Evolutionary conservation across 2,888 invertebrate species (phyloP), one percentile per base, ranked within the genome.

Genomic region (Lacanobia oleracea): DNA sequence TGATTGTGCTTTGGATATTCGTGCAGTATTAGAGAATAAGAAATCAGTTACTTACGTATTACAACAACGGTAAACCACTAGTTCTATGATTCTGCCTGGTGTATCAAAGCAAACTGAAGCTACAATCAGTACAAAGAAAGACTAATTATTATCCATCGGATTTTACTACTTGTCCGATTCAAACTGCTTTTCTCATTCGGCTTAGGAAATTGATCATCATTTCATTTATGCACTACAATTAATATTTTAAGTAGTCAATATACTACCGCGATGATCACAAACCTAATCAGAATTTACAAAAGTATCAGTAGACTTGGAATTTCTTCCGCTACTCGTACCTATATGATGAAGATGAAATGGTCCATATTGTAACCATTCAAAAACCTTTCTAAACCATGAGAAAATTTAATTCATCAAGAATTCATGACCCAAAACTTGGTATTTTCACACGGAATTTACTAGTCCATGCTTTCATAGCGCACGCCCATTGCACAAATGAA

Each of bases 401-500:
- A 56, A 66, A 56, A 45, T 33, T 43, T 8, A 43, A 51, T 33
- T 14, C 12, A 61, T 61, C 33, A 43, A 5, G 33, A 33, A 33
- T 14, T 18, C 48, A 60, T 60, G 63, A 75, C 67, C 66, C 37
- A 33, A 63, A 68, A 72, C 48, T 54, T 18, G 16, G 14, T 59
- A 66, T 66, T 72, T 77, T 84, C 75, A 77, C 77, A 81, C 45
- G 67, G 50, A 61, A 45, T 54, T 37, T 63, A 67, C 14, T 14
- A 69, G 62, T 23, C 51, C 62, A 43, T 72, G 67, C 60, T 75
- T 82, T 78, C 61, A 73, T 75, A 62, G 67, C 16, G 9, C 61
- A 66, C 72, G 60, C 63, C 79, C 70, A 72, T 69, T 73, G 66
- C 54, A 40, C 43, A 69, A 73, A 79, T 59, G 71, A 69, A 77